These are phyloP conservation scores for Mimas tiliae DNA, from an alignment of 2,888 invertebrate genomes.

Conservation along the genomic window DNA sequence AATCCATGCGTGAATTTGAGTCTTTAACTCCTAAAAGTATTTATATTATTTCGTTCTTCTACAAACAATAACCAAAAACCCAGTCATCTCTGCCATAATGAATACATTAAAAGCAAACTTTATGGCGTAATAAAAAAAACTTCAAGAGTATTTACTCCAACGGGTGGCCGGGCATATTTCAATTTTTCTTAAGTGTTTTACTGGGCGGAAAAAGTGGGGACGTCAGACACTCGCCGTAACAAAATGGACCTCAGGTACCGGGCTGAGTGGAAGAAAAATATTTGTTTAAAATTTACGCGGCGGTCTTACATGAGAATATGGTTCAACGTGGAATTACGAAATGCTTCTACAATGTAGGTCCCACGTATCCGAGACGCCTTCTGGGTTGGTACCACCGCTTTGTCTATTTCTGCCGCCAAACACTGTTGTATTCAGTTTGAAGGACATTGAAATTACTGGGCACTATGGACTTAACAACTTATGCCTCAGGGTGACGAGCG, in stretches of 20 bases:
- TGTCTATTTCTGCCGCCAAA: too few relatives aligned
- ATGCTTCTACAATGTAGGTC: background rate
- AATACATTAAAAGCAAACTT: slow-evolving; percentile 7
- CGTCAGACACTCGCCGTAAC: slow-evolving; percentile 21
- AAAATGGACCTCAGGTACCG: slow-evolving; percentile 30
- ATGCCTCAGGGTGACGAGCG: too few relatives aligned
- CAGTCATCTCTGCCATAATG: background rate
- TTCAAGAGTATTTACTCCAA: slow-evolving; percentile 8
- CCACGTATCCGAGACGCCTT: too few relatives aligned
- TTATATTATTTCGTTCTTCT: too few relatives aligned
- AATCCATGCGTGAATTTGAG: too few relatives aligned
- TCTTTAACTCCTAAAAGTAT: too few relatives aligned
- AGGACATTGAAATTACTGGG: too few relatives aligned
- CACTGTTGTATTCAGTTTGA: too few relatives aligned
- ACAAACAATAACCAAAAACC: too few relatives aligned
- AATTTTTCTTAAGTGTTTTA: slow-evolving; percentile 31
- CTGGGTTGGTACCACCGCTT: too few relatives aligned
- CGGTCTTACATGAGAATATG: slow-evolving; percentile 9
- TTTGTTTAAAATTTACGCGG: slow-evolving; percentile 31
- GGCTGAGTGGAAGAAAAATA: slow-evolving; percentile 29
- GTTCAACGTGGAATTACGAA: slow-evolving; percentile 24
- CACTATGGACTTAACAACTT: too few relatives aligned
- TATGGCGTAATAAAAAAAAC: slow-evolving; percentile 14
- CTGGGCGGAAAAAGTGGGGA: slow-evolving; percentile 26
- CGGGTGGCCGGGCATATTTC: slow-evolving; percentile 27